Base-by-base conservation (phyloP, 2,888 invertebrate genomes). In the Troilus luridus region DNA sequence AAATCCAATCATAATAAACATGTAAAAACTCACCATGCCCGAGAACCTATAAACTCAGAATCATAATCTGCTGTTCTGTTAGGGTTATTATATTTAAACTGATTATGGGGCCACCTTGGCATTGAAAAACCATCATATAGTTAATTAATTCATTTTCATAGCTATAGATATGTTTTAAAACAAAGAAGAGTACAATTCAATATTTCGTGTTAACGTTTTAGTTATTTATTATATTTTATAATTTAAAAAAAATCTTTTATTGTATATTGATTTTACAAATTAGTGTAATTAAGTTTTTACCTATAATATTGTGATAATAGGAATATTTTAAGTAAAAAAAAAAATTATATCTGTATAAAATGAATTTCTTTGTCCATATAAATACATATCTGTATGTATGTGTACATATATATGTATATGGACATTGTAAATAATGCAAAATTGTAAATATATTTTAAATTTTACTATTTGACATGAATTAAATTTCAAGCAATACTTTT, bases 1-100 rank as follows among this genome's bases (percentile, higher is more conserved):
- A 98, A 98, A 94, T 97, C 97, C 88, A 98, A 98, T 95, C 98
- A 98, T 93, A 98, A 98, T 93, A 98, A 98, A 94, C 98, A 98
- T 94, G 96, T 98, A 91, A 97, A 97, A 94, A 98, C 98, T 93
- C 98, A 98, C 94, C 98, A 98, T 94, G 97, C 98, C 90, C 95
- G 98, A 90, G 98, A 98, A 94, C 97, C 97, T 67, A 96, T 98
- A 92, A 97, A 97, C 93, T 97, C 97, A 14, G 98, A 98, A 94
- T 96, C 96, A 94, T 97, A 89, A 88, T 56, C 24, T 89, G 89
- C 89, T 88, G 89, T 89, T 62, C 67, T 41, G 27, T 56, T 64
- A 21, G 17, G 27, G 19, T 89, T 27, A 60, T 41, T 89, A 54
- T 89, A 41, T 89, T 89, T n/a, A 27, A 89, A 67, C 89, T 72